Evolutionary conservation across 2,888 invertebrate species (phyloP).

Genomic region (Dynastes maya): DNA sequence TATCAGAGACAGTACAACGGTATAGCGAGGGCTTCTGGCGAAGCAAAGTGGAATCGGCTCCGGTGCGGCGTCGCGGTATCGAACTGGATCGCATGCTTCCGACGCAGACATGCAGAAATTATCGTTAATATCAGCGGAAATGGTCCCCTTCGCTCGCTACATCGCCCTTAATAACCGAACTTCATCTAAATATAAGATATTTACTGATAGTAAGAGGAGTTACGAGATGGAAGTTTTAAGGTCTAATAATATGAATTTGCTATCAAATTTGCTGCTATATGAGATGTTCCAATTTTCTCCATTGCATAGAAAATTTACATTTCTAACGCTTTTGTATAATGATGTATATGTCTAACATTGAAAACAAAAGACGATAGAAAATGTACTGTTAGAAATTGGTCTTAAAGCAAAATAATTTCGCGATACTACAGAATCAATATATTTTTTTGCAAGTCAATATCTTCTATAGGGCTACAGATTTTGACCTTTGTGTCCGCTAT

Average conservation of each 20-base stretch:
- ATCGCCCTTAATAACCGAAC: not conserved
- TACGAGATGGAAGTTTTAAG: too few relatives aligned
- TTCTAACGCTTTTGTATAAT: too few relatives aligned
- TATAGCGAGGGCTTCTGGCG: not conserved
- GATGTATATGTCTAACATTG: too few relatives aligned
- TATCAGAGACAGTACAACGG: not conserved
- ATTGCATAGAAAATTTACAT: too few relatives aligned
- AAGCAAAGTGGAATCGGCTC: not conserved
- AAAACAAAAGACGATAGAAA: too few relatives aligned
- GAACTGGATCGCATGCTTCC: not conserved
- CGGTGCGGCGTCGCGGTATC: not conserved
- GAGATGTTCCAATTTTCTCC: too few relatives aligned
- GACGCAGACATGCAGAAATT: conserved; percentile 26
- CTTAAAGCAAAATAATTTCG: not conserved
- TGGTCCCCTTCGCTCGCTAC: not conserved
- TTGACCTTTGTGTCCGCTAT: too few relatives aligned
- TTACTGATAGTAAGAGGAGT: too few relatives aligned
- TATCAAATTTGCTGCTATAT: too few relatives aligned
- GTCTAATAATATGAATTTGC: too few relatives aligned
- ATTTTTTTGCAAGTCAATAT: not conserved
- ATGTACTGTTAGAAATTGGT: too few relatives aligned
- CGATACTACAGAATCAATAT: not conserved
- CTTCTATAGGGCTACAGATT: not conserved
- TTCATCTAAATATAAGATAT: not conserved
- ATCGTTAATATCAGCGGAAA: not conserved